Base-by-base conservation (phyloP, 2,888 invertebrate genomes). In the Emmelina monodactyla region DNA sequence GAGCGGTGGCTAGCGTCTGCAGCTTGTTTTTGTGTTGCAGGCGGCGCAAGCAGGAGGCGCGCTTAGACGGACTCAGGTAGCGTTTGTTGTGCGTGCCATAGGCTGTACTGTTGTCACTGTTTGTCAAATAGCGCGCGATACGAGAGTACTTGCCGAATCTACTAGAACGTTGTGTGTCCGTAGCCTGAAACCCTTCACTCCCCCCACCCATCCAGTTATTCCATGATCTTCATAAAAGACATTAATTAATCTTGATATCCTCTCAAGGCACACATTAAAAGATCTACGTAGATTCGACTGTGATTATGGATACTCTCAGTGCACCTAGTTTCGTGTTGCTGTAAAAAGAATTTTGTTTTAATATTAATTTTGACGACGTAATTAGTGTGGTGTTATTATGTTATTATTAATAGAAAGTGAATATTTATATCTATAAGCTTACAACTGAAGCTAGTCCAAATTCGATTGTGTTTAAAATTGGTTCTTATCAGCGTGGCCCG, bases 31-130 rank as follows among this genome's bases (percentile, higher is more conserved):
- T 81, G 71, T 81, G 76, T 81, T 81, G 47, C 81, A 81, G 81
- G 79, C 68, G 75, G 75, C 60, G 76, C 51, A 51, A 56, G 62
- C 56, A 56, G 76, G 55, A 68, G 72, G 64, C 71, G 75, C 65
- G 76, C 65, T 52, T 78, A 78, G 70, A 67, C 68, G 66, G 63
- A 66, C 51, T 40, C 73, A 78, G 78, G 79, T 78, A 79, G 78
- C 76, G 72, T 76, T 65, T 75, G 76, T 75, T 80, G 80, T 81
- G 79, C 80, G 80, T 80, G 78, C 72, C 63, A 68, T 80, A 81
- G 80, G 80, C 71, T 78, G 72, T 71, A 73, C 67, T 81, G 76
- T 78, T 73, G 71, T 76, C 75, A 76, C 71, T 76, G 76, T 76
- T 63, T 69, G 72, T 73, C 63, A 58, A 59, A 66, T 75, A 76